A percentile compares a stretch with the other conserved stretches of the same genome.
Conservation (phyloP, 2,888 invertebrate species). For the Caenorhabditis afra region DNA sequence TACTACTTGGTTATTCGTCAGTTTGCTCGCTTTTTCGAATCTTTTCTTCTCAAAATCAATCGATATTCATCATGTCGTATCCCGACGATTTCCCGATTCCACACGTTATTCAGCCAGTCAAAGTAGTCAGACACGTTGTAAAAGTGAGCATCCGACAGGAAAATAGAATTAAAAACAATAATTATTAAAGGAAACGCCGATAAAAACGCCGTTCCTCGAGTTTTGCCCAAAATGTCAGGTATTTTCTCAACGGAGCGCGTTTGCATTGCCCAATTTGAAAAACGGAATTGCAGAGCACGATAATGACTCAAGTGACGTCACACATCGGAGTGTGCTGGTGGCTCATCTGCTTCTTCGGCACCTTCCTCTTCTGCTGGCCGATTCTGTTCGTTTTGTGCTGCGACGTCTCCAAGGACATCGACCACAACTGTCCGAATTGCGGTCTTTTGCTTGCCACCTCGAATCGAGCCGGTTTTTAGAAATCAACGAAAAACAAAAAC, state of each 20-base stretch:
- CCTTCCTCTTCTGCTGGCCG: constrained; percentile 58
- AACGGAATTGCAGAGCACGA: constrained; percentile 31
- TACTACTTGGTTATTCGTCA: not conserved
- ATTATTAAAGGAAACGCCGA: constrained; percentile 38
- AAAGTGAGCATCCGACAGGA: constrained; percentile 12
- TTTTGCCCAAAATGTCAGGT: constrained; percentile 47
- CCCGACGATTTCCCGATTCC: constrained; percentile 52
- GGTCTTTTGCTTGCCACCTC: constrained; percentile 44
- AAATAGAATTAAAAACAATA: not conserved
- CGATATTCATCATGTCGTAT: too few species aligned
- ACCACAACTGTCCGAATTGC: constrained; percentile 56
- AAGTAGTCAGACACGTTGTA: constrained; percentile 40
- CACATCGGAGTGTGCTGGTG: constrained; percentile 58
- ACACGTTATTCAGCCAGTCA: constrained; percentile 46
- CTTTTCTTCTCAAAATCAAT: too few species aligned
- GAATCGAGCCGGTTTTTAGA: constrained; percentile 47
- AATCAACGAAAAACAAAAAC: too few species aligned
- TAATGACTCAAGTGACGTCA: constrained; percentile 31
- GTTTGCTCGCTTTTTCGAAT: not conserved
- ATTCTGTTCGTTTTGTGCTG: constrained; percentile 50
- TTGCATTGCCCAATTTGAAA: not conserved
- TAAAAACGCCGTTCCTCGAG: constrained; percentile 43
- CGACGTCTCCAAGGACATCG: constrained; percentile 49
- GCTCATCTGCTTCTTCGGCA: constrained; percentile 53
- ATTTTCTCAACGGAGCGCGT: not conserved